Conservation (phyloP, 2,888 invertebrate genomes). For the Theristus sp. region DNA sequence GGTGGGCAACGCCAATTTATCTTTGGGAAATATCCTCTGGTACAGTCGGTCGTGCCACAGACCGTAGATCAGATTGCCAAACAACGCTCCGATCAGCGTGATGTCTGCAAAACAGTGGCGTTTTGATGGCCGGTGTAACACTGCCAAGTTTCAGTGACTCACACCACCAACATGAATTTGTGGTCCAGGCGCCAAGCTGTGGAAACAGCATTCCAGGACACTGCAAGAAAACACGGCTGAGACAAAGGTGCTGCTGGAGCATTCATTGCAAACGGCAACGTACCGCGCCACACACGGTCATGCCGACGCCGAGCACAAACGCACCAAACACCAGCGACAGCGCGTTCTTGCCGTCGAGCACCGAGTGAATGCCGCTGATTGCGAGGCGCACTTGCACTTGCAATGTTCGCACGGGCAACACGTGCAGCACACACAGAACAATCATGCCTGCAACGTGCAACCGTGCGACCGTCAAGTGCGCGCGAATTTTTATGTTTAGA, state of each 20-base stretch:
- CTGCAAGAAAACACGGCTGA: background rate
- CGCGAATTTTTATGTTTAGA: no score
- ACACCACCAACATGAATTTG: background rate
- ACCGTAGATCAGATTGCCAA: constrained; percentile 3
- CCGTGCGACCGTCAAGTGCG: background rate
- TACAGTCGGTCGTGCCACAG: constrained; percentile 1
- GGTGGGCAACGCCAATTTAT: background rate
- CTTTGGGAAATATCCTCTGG: background rate
- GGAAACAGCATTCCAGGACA: constrained; percentile 4
- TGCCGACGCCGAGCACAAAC: constrained; percentile 1
- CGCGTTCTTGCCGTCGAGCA: background rate
- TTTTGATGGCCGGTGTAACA: no score
- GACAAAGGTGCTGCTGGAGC: background rate
- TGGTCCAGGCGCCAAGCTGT: constrained; percentile 1
- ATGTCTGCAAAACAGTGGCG: background rate
- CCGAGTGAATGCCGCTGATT: background rate
- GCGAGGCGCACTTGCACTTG: background rate
- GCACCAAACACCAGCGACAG: background rate
- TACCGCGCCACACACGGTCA: constrained; percentile 1
- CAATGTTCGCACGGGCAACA: background rate
- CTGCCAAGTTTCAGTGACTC: no score
- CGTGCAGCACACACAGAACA: background rate
- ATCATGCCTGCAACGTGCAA: background rate
- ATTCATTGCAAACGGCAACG: background rate
- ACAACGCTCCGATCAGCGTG: background rate